Conservation (phyloP, 2,888 invertebrate genomes). For the Calameuta idolon region DNA sequence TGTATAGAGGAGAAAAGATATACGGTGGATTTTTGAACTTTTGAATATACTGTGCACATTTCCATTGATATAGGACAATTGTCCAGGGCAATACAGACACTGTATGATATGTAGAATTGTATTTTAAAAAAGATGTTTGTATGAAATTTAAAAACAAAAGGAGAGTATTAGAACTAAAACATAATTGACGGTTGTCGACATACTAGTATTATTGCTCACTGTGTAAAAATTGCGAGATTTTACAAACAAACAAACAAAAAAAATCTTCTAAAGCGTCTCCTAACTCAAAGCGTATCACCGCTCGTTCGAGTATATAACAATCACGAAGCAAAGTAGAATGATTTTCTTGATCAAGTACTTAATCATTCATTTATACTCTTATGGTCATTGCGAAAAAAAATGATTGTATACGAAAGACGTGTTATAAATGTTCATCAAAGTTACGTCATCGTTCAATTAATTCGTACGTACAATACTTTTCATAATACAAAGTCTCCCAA, state of each 20-base stretch:
- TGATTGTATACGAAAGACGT: not conserved
- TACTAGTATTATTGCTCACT: conserved; percentile 6
- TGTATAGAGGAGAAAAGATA: not conserved
- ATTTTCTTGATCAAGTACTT: not conserved
- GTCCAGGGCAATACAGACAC: not conserved
- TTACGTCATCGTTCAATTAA: not conserved
- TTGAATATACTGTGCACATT: not conserved
- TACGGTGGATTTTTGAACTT: not conserved
- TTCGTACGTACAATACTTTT: not conserved
- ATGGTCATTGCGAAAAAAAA: not conserved
- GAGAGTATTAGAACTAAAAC: not conserved
- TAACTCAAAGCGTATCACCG: not conserved
- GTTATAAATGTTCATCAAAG: not conserved
- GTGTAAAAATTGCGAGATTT: not conserved
- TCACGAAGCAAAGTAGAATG: not conserved
- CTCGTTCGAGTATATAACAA: not conserved
- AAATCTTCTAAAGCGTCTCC: not conserved
- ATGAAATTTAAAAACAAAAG: not conserved
- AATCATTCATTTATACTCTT: not conserved
- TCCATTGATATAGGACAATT: not conserved
- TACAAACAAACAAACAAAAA: not conserved
- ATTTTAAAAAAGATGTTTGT: not conserved
- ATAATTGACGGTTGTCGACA: not conserved
- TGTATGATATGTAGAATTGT: not conserved
- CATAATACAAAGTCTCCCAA: not conserved